Evolutionary conservation across 1,140 invertebrate species (phyloP), one percentile per base, ranked within the genome.

Genomic region (Cydia pomonella): DNA sequence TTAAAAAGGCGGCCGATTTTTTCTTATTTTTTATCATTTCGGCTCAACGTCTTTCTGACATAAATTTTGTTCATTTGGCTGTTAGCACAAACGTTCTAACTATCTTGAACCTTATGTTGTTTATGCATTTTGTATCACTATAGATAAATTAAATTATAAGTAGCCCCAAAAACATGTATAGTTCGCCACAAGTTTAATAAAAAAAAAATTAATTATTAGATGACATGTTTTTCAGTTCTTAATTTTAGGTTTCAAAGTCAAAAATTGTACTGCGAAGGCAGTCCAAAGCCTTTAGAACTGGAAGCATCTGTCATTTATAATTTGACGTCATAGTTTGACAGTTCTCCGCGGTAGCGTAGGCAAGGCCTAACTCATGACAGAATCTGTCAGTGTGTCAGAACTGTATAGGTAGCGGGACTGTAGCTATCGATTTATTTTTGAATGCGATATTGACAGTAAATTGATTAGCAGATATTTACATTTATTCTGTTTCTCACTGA

Each of bases 291-390:
- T 16, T 44, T 44, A 16, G 12, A 44, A 44, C 41, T 44, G 41
- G 41, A 12, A 13, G 12, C 3, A 44, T 38, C 33, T 38, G 33
- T 44, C 41, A 44, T 44, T 44, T 44, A 4, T 44, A 44, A 16
- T 44, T 44, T 44, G 10, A 44, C 41, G 13, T 33, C 9, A 13
- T 7, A 44, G 41, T 44, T 13, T 13, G 13, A 59, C 53, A 59
- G 53, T 66, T 29, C 63, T 6, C 63, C 63, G 63, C 63, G 27
- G 63, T 29, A n/a, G 63, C 10, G 63, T n/a, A 38, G 64, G 64
- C 64, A n/a, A 21, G 63, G 64, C 64, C 64, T 69, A 69, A 69
- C 64, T 33, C 2, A 9, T 33, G 62, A 29, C 27, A 64, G 63
- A 13, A n/a, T 18, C 64, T 33, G 64, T 69, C 64, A 50, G n/a